Conservation (phyloP, 2,888 invertebrate genomes). For the Dryococelus australis region DNA sequence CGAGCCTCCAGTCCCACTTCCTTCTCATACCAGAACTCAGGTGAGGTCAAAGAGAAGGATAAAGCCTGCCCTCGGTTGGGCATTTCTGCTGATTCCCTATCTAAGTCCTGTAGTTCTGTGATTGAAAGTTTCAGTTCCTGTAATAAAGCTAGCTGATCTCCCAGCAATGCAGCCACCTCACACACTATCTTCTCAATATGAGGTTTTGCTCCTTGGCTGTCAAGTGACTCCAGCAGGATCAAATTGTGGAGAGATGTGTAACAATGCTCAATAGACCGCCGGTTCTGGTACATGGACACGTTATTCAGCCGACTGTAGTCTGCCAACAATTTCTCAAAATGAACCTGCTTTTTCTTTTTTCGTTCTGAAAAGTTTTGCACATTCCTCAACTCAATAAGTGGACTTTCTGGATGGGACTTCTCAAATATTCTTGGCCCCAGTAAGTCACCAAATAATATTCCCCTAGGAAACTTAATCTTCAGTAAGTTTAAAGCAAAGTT, state of each 20-base stretch:
- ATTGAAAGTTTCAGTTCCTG: background rate
- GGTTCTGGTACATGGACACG: constrained; percentile 17
- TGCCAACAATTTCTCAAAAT: constrained; percentile 16
- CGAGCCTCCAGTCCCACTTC: constrained; percentile 13
- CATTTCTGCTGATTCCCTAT: background rate
- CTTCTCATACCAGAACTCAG: background rate
- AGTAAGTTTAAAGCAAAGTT: background rate
- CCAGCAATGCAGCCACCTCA: background rate
- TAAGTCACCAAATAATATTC: constrained; percentile 22
- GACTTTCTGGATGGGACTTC: background rate
- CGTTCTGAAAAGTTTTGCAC: constrained; percentile 19
- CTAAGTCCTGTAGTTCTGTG: constrained; percentile 22
- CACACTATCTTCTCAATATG: constrained; percentile 16
- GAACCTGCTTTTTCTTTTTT: constrained; percentile 17
- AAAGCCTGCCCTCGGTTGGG: background rate
- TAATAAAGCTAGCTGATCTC: constrained; percentile 13
- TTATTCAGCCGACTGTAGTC: constrained; percentile 23
- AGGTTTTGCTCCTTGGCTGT: background rate
- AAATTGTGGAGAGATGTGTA: constrained; percentile 16
- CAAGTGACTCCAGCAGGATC: constrained; percentile 5
- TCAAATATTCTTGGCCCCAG: constrained; percentile 6
- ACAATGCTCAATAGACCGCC: background rate
- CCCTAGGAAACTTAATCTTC: background rate
- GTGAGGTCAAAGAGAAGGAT: background rate
- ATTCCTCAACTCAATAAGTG: background rate